These are phyloP conservation scores for Gymnoscopelus microlampas DNA, from an alignment of 2,797 vertebrate species.

Conservation along the genomic window DNA sequence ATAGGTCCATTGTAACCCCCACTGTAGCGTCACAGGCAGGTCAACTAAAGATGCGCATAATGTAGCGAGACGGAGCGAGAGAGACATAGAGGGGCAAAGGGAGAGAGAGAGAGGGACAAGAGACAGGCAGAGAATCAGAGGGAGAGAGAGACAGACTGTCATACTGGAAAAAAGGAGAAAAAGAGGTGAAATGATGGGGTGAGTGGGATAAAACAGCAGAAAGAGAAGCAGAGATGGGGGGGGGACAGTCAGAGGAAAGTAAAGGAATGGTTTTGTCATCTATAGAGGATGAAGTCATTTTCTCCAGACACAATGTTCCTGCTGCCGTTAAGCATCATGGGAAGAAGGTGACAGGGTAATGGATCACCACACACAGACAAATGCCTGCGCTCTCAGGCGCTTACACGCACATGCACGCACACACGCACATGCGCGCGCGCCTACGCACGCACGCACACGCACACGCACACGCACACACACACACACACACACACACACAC, in stretches of 20 bases:
- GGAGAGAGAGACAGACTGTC: conserved; percentile 10
- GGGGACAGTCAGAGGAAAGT: conserved; percentile 33
- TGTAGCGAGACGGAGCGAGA: conserved; percentile 11
- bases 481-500: background rate
- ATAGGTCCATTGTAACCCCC: conserved; percentile 28
- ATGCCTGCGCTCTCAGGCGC: background rate
- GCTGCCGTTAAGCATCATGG: conserved; percentile 70
- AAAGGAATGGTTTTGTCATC: conserved; percentile 59
- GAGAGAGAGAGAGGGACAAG: conserved; percentile 10
- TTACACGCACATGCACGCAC: background rate
- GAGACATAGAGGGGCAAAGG: conserved; percentile 19
- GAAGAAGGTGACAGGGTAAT: conserved; percentile 69
- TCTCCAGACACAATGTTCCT: conserved; percentile 60
- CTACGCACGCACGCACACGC: conserved; percentile 14
- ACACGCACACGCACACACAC: background rate
- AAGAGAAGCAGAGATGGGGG: conserved; percentile 36
- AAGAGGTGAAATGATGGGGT: conserved; percentile 3
- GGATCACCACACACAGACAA: conserved; percentile 58
- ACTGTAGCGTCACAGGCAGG: conserved; percentile 51
- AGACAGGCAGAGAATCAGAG: background rate
- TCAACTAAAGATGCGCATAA: conserved; percentile 22
- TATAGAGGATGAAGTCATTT: conserved; percentile 66
- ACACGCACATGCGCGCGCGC: background rate
- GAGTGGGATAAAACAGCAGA: conserved; percentile 14
- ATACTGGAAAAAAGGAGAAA: conserved; percentile 17